Evolutionary conservation across 2,797 vertebrate species (phyloP).

Genomic region (Pangasius sanitwongsei): DNA sequence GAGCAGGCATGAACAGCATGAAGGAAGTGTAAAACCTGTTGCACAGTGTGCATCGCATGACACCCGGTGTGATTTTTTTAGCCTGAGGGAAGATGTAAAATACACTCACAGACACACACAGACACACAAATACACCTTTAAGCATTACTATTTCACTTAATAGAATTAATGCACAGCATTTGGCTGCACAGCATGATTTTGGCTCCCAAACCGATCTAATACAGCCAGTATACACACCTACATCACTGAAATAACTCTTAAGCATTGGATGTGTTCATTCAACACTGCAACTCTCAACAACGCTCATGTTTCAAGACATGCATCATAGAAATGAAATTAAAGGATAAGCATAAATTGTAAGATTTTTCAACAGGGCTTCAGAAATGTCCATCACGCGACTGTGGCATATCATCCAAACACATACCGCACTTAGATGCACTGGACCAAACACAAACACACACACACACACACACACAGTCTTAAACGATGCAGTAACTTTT

Average conservation of each 20-base stretch:
- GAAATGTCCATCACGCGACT: background rate
- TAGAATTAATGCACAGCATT: background rate
- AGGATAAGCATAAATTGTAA: background rate
- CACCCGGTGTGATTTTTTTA: background rate
- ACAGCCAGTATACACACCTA: background rate
- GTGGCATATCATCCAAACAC: background rate
- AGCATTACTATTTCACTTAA: background rate
- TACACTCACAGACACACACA: background rate
- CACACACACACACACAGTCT: background rate
- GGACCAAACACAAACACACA: background rate
- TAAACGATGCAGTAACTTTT: slow-evolving; percentile 13
- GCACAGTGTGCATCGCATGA: background rate
- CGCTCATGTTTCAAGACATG: background rate
- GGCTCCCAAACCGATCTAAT: background rate
- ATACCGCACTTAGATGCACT: background rate
- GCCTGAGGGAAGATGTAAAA: background rate
- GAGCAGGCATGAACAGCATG: background rate
- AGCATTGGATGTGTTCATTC: background rate
- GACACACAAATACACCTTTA: background rate
- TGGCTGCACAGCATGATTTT: background rate
- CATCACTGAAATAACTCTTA: background rate
- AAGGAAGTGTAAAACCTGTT: slow-evolving; percentile 3
- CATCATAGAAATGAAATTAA: background rate
- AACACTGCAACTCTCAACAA: background rate
- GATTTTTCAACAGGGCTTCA: background rate